phyloP scores from a whole-genome alignment of 2,797 vertebrate species.

The Anguilla marmorata region DNA sequence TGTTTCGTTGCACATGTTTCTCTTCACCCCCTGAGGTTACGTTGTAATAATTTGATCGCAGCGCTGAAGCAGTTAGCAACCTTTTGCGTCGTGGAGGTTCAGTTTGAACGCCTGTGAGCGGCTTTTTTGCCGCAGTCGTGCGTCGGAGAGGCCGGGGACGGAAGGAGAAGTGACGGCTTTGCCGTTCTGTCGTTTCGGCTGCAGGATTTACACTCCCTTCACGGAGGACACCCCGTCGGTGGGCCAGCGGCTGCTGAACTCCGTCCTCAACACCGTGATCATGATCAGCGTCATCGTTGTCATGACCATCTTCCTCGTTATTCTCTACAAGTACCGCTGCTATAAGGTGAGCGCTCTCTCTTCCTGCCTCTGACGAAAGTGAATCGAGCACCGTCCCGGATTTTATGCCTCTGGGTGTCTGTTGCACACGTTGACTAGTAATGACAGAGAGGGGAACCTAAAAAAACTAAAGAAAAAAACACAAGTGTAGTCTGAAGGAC shows the following conservation, averaged over 20 bases:
- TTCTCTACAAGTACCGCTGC: conserved; percentile 94
- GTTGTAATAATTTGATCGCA: neutral
- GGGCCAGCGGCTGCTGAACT: conserved; percentile 88
- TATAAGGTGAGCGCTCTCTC: conserved; percentile 82
- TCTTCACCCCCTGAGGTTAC: neutral
- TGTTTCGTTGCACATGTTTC: neutral
- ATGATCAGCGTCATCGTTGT: conserved; percentile 96
- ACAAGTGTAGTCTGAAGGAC: too few relatives aligned
- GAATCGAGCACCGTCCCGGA: neutral
- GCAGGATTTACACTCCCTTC: conserved; percentile 94
- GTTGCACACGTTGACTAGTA: too few relatives aligned
- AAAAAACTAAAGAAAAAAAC: too few relatives aligned
- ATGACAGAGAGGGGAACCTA: too few relatives aligned
- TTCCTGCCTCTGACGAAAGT: neutral
- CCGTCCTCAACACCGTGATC: conserved; percentile 89
- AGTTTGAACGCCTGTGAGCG: too few relatives aligned
- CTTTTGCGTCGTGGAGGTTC: too few relatives aligned
- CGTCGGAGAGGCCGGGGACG: too few relatives aligned
- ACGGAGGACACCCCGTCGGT: conserved; percentile 85
- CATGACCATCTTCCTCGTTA: conserved; percentile 91
- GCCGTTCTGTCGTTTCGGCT: neutral
- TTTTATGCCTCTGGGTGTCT: too few relatives aligned
- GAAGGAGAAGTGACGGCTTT: too few relatives aligned
- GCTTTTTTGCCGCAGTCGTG: too few relatives aligned
- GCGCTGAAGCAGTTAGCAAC: neutral